phyloP scores from a whole-genome alignment of 1,140 invertebrate species.

The Melitaea cinxia region DNA sequence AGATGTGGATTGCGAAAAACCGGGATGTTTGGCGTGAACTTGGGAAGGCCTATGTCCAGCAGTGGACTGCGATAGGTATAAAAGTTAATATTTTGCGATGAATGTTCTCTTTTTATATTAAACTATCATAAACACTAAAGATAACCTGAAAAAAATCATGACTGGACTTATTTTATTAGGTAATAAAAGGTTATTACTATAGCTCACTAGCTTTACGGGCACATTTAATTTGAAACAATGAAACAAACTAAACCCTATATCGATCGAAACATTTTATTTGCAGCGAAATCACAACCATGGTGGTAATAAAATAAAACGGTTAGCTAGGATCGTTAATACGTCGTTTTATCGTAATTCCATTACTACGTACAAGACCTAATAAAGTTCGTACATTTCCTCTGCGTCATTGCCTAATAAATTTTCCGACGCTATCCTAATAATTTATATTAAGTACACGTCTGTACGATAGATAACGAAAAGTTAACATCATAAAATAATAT shows the following conservation, averaged over 20 bases:
- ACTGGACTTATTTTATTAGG: no score
- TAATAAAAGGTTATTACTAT: no score
- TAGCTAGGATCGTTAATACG: neutral
- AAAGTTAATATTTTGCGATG: no score
- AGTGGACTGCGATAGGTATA: no score
- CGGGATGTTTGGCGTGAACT: no score
- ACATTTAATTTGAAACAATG: neutral
- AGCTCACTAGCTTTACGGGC: no score
- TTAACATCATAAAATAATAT: neutral
- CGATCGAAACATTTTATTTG: neutral
- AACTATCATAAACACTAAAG: no score
- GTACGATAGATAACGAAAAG: neutral
- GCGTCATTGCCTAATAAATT: slow-evolving; percentile 32
- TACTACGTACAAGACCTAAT: slow-evolving; percentile 2
- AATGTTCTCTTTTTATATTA: no score
- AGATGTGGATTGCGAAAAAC: no score
- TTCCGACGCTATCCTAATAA: slow-evolving; percentile 33
- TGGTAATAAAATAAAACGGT: neutral
- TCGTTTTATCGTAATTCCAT: slow-evolving; percentile 9
- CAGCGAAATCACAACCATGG: neutral
- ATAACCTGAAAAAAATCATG: no score
- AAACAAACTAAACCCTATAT: neutral
- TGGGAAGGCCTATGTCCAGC: no score
- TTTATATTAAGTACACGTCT: slow-evolving; percentile 19
- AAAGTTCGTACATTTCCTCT: slow-evolving; percentile 22